These are phyloP conservation scores for Eurosta solidaginis DNA, from an alignment of 1,140 invertebrate genomes.

Conservation along the genomic window DNA sequence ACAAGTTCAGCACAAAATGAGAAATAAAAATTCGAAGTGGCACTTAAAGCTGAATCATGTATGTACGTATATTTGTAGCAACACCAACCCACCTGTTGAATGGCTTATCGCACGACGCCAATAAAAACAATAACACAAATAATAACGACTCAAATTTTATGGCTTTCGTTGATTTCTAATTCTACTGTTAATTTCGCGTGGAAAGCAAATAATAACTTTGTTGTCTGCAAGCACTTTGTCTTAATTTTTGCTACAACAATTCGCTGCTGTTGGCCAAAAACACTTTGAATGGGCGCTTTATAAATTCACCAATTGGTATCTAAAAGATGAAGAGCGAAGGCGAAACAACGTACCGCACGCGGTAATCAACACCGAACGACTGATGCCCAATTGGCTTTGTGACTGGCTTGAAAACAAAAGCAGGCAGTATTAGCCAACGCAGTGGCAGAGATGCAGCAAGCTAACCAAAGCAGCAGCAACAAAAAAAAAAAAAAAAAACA, in stretches of 20 bases:
- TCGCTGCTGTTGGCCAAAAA: neutral
- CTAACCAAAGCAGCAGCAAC: neutral
- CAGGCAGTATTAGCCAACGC: neutral
- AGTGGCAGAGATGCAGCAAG: neutral
- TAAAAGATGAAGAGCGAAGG: neutral
- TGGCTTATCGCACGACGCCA: neutral
- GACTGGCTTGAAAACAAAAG: neutral
- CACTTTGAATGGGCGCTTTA: neutral
- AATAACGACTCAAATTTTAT: neutral
- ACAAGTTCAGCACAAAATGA: neutral
- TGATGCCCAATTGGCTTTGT: conserved; percentile 29
- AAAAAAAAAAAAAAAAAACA: too few relatives aligned
- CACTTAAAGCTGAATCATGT: neutral
- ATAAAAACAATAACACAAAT: neutral
- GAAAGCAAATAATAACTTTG: neutral
- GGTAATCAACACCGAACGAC: conserved; percentile 35
- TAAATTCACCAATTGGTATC: neutral
- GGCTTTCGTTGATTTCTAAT: neutral
- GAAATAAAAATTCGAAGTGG: neutral
- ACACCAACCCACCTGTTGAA: conserved; percentile 9
- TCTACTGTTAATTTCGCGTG: neutral
- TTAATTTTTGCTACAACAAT: neutral
- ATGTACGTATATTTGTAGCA: neutral
- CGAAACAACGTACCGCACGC: conserved; percentile 26
- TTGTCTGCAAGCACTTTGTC: neutral